Evolutionary conservation across 1,140 invertebrate species (phyloP).

Genomic region (Sipha flava): DNA sequence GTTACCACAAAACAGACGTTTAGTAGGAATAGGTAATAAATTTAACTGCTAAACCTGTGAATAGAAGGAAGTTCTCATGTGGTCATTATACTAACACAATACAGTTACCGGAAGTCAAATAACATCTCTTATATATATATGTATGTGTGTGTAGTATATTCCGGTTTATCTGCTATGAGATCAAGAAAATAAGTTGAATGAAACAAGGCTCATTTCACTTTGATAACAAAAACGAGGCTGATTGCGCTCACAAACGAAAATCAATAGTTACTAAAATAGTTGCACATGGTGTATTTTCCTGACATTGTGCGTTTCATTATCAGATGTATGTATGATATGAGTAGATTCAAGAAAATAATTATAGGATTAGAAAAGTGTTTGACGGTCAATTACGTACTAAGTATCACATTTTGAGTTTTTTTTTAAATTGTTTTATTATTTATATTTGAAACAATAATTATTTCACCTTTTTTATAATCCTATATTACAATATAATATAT

Average conservation of each 20-base stretch:
- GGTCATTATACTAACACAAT: neutral
- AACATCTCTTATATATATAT: neutral
- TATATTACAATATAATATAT: too few species aligned
- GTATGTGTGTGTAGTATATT: neutral
- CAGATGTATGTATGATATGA: too few species aligned
- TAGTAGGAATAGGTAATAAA: neutral
- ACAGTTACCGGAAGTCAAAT: neutral
- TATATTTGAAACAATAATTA: neutral
- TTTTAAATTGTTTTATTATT: neutral
- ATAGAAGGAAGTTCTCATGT: constrained; percentile 22
- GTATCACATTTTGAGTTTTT: neutral
- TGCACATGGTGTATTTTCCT: neutral
- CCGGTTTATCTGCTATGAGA: neutral
- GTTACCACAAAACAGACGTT: neutral
- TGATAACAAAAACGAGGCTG: neutral
- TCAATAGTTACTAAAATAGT: neutral
- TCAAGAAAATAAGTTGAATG: constrained; percentile 7
- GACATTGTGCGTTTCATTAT: neutral
- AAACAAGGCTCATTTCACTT: neutral
- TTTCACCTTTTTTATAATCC: too few species aligned
- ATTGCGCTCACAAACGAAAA: neutral
- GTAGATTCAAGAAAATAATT: neutral
- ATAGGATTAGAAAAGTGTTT: neutral
- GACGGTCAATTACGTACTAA: neutral
- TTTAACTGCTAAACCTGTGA: neutral